phyloP scores from a whole-genome alignment of 2,113 vertebrate genomes.

The Mungos mungo region DNA sequence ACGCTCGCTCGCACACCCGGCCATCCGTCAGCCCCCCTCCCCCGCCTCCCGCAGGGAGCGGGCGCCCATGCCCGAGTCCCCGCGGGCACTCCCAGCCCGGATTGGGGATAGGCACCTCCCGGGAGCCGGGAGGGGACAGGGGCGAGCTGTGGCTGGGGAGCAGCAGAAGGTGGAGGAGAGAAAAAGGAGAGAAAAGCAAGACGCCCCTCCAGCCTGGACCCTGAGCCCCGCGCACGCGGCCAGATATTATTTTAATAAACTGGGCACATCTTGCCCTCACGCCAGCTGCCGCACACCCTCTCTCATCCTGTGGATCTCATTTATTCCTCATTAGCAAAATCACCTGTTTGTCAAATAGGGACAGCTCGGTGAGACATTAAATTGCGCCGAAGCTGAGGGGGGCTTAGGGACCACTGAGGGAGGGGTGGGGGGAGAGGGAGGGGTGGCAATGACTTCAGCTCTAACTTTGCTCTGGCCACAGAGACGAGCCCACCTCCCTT shows the following conservation, averaged over 20 bases:
- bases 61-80: conserved; percentile 38
- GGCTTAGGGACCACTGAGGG: conserved; percentile 5
- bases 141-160: background rate
- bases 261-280: conserved; percentile 81
- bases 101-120: conserved; percentile 66
- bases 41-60: rapidly evolving
- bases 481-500: background rate
- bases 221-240: conserved; percentile 83
- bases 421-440: background rate
- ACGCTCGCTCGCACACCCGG: background rate
- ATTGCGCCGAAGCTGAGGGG: conserved; percentile 70
- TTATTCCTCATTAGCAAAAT: conserved; percentile 89
- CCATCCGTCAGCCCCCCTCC: background rate
- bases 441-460: background rate
- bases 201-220: conserved; percentile 75
- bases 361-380: conserved; percentile 84
- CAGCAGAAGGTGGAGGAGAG: conserved; percentile 18
- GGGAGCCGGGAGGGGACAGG: conserved; percentile 16
- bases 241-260: conserved; percentile 87
- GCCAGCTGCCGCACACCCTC: conserved; percentile 86
- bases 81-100: conserved; percentile 35
- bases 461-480: background rate
- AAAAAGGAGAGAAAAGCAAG: conserved; percentile 61
- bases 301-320: conserved; percentile 85
- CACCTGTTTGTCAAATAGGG: conserved; percentile 90